Evolutionary conservation across 2,888 invertebrate genomes (phyloP).

Genomic region (Blomia tropicalis): DNA sequence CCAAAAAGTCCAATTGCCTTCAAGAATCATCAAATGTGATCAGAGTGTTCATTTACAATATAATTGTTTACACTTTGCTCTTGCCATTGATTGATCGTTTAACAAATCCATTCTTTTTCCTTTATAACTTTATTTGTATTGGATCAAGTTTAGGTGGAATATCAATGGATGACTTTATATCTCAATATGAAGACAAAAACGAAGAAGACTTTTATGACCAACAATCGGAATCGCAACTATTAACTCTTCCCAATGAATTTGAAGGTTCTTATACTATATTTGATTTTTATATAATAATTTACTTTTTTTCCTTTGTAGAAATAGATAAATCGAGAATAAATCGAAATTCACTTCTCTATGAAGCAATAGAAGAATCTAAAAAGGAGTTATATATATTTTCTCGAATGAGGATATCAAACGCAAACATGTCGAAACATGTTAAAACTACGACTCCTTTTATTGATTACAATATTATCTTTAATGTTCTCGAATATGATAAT

Average conservation of each 20-base stretch:
- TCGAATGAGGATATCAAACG: neutral
- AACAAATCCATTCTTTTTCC: neutral
- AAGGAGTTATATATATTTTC: conserved; percentile 1
- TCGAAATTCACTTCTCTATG: conserved; percentile 4
- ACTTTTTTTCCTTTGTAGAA: too few species aligned
- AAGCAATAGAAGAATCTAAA: neutral
- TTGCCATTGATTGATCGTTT: neutral
- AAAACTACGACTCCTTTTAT: conserved; percentile 8
- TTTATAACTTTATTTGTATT: neutral
- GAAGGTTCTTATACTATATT: neutral
- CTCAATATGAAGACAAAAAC: neutral
- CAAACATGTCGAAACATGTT: too few species aligned
- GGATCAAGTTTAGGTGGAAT: neutral
- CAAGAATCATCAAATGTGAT: neutral
- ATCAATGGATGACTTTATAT: neutral
- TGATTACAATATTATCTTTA: conserved; percentile 7
- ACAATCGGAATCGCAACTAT: neutral
- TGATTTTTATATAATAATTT: neutral
- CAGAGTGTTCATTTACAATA: conserved; percentile 4
- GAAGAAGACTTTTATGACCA: neutral
- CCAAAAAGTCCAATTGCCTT: neutral
- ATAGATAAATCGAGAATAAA: too few species aligned
- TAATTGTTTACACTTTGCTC: neutral
- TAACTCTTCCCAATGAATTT: neutral
- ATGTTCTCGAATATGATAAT: conserved; percentile 1